A percentile compares a stretch with the other conserved stretches of the same genome.
These are phyloP conservation scores for Siderastrea radians DNA, from an alignment of 92 coral and sea anemone species.

Conservation along the genomic window DNA sequence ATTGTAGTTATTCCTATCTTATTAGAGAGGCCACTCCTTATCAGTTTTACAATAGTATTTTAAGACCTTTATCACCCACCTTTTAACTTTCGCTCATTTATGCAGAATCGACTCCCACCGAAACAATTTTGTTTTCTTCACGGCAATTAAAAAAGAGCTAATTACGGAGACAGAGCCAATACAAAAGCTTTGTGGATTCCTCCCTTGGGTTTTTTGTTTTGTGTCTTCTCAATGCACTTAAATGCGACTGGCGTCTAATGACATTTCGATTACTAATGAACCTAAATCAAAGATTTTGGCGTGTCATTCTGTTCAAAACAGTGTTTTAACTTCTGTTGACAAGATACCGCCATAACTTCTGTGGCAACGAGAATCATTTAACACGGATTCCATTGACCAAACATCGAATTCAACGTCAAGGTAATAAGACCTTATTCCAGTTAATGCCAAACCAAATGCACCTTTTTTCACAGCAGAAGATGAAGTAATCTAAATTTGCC, in stretches of 20 bases:
- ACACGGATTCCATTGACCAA: not conserved
- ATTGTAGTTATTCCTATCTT: no score
- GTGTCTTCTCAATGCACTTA: not conserved
- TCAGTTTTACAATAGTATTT: not conserved
- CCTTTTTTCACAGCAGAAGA: no score
- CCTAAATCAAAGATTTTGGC: not conserved
- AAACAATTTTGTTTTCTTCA: not conserved
- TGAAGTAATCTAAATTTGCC: no score
- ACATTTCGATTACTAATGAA: not conserved
- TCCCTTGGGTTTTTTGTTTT: slow-evolving; percentile 10
- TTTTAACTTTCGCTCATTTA: not conserved
- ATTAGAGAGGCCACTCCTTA: no score
- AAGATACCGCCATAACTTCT: not conserved
- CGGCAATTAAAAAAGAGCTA: slow-evolving; percentile 11
- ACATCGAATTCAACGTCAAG: not conserved
- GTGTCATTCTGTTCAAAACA: not conserved
- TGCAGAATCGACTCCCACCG: not conserved
- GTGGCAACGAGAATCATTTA: not conserved
- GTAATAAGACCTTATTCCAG: not conserved
- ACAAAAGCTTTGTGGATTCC: not conserved
- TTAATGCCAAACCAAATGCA: not conserved
- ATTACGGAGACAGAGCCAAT: not conserved
- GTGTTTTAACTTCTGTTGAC: not conserved
- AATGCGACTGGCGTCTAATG: not conserved
- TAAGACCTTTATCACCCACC: not conserved